Percentiles rank a stretch among this genome's conserved stretches.
These are phyloP conservation scores for Pristionchus mayeri DNA, from an alignment of 2,888 invertebrate genomes.

Conservation along the genomic window DNA sequence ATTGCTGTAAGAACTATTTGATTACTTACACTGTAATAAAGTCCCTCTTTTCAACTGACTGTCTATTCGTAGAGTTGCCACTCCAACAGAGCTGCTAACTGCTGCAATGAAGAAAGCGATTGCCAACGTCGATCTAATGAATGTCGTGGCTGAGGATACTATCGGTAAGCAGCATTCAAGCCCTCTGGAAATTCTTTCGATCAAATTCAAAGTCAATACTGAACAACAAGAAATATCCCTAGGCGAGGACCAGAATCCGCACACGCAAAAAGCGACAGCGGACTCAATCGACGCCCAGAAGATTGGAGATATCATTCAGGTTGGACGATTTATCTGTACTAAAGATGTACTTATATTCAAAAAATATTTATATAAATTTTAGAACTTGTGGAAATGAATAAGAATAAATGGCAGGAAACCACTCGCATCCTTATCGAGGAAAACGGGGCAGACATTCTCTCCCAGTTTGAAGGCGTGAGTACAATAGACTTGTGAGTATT, in stretches of 20 bases:
- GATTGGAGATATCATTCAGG: constrained; percentile 45
- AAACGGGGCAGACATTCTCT: background rate
- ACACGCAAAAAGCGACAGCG: constrained; percentile 18
- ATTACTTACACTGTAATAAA: background rate
- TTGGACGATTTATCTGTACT: background rate
- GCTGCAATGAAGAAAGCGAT: constrained; percentile 28
- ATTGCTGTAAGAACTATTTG: background rate
- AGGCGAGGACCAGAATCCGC: constrained; percentile 41
- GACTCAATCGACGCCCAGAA: constrained; percentile 35
- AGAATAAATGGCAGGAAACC: constrained; percentile 26
- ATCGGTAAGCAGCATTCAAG: background rate
- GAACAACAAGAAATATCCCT: too few relatives aligned
- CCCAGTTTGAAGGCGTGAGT: constrained; percentile 16
- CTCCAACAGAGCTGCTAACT: background rate
- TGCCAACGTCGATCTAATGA: background rate
- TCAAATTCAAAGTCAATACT: too few relatives aligned
- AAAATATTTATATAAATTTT: too few relatives aligned
- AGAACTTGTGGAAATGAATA: too few relatives aligned
- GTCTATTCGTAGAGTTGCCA: background rate
- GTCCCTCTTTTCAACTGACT: too few relatives aligned
- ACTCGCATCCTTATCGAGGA: constrained; percentile 31
- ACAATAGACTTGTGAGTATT: background rate
- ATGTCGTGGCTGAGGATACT: constrained; percentile 12
- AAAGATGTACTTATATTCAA: background rate
- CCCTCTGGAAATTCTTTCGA: background rate